These are phyloP conservation scores for Nasonia oneida DNA, from an alignment of 2,888 invertebrate genomes.

Conservation along the genomic window DNA sequence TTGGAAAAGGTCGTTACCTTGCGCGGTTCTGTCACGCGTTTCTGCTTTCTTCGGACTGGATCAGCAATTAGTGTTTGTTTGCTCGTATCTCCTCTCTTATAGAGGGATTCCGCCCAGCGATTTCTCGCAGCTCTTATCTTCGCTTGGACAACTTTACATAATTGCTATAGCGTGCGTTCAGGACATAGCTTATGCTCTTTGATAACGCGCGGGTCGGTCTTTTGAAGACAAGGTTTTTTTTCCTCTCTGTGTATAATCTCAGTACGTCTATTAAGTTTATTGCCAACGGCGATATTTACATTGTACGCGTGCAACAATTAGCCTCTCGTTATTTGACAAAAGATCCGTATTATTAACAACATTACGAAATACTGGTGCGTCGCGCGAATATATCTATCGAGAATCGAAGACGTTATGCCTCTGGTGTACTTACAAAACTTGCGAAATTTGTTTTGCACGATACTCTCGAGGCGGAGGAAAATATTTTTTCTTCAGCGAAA, in stretches of 20 bases:
- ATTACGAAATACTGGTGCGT: neutral
- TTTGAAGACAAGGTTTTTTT: neutral
- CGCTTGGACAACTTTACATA: conserved; percentile 8
- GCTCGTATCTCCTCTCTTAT: neutral
- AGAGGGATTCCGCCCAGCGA: neutral
- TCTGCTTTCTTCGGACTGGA: neutral
- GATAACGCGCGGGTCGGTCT: neutral
- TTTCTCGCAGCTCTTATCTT: neutral
- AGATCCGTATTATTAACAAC: neutral
- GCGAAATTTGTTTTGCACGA: conserved; percentile 1
- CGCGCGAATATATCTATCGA: neutral
- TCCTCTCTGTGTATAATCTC: too few relatives aligned
- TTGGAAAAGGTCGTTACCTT: neutral
- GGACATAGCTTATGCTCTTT: neutral
- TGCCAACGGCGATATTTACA: too few relatives aligned
- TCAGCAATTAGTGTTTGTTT: neutral
- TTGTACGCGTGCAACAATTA: neutral
- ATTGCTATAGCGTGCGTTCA: neutral
- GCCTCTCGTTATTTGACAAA: too few relatives aligned
- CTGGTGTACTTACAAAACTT: neutral
- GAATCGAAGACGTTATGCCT: neutral
- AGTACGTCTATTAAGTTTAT: too few relatives aligned
- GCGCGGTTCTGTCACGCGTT: neutral
- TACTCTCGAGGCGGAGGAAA: neutral
- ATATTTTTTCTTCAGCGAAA: conserved; percentile 11